These are phyloP conservation scores for Drosophila yooni DNA, from an alignment of 2,888 invertebrate species.

Conservation along the genomic window DNA sequence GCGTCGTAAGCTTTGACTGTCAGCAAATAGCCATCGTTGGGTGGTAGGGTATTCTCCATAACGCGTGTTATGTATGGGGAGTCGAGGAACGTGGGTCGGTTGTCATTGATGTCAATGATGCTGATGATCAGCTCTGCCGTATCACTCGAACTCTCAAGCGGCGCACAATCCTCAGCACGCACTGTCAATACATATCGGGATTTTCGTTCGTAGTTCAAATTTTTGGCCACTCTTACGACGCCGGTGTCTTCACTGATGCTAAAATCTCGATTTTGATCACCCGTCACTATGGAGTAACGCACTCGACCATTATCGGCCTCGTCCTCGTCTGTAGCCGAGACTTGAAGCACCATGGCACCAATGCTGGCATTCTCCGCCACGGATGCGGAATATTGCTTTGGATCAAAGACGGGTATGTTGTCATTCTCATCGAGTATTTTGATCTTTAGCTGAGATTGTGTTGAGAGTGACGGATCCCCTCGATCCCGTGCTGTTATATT, in stretches of 20 bases:
- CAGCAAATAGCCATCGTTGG: conserved; percentile 91
- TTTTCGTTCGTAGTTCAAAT: conserved; percentile 96
- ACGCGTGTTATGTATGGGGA: conserved; percentile 97
- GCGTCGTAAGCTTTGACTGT: conserved; percentile 95
- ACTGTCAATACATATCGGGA: conserved; percentile 93
- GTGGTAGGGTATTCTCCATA: conserved; percentile 95
- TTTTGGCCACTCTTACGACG: conserved; percentile 95
- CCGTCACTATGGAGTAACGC: conserved; percentile 94
- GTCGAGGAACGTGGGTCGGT: conserved; percentile 95
- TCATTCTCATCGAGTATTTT: conserved; percentile 95
- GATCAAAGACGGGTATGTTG: conserved; percentile 95
- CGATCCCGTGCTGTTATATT: conserved; percentile 94
- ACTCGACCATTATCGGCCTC: conserved; percentile 96
- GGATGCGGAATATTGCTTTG: conserved; percentile 94
- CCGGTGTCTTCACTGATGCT: conserved; percentile 97
- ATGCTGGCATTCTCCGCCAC: conserved; percentile 97
- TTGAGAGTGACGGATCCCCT: conserved; percentile 92
- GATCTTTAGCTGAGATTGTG: conserved; percentile 89
- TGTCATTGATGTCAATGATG: conserved; percentile 96
- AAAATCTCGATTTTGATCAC: conserved; percentile 96
- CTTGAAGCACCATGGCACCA: conserved; percentile 95
- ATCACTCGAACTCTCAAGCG: conserved; percentile 88
- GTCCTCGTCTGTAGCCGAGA: conserved; percentile 95
- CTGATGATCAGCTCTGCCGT: conserved; percentile 93
- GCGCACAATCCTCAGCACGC: conserved; percentile 94